Evolutionary conservation across 2,797 vertebrate species (phyloP).

Genomic region (Neosilurus hyrtlii): DNA sequence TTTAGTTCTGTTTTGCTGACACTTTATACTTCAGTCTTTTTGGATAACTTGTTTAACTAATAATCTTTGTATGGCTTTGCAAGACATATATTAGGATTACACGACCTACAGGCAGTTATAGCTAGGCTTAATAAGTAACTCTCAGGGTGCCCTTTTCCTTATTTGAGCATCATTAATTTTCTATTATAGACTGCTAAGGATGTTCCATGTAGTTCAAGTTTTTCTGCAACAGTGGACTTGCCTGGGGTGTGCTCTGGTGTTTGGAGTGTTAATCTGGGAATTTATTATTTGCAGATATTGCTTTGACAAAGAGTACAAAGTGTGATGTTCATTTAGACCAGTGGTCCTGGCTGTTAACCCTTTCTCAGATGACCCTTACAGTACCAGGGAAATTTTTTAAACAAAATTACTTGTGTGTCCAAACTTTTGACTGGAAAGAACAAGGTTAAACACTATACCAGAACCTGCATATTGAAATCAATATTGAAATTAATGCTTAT

Average conservation of each 20-base stretch:
- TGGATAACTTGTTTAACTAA: slow-evolving; percentile 31
- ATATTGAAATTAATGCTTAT: too few relatives aligned
- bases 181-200: slow-evolving; percentile 93
- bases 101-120: slow-evolving; percentile 82
- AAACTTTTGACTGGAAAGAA: too few relatives aligned
- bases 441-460: too few relatives aligned
- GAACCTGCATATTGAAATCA: too few relatives aligned
- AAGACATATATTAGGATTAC: slow-evolving; percentile 81
- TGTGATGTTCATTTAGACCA: slow-evolving; percentile 83
- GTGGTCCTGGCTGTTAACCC: slow-evolving; percentile 82
- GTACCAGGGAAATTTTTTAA: too few relatives aligned
- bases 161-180: slow-evolving; percentile 97
- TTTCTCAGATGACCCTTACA: slow-evolving; percentile 59
- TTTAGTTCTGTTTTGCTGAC: neutral
- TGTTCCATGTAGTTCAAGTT: slow-evolving; percentile 83
- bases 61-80: slow-evolving; percentile 60
- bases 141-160: slow-evolving; percentile 86
- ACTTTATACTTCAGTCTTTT: neutral
- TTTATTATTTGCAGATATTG: slow-evolving; percentile 99
- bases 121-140: slow-evolving; percentile 87
- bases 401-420: too few relatives aligned
- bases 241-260: slow-evolving; percentile 79
- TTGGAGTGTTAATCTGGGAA: slow-evolving; percentile 88
- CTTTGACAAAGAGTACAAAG: slow-evolving; percentile 85
- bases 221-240: slow-evolving; percentile 88